A percentile compares a stretch with the other conserved stretches of the same genome.
Conservation (phyloP, 1,140 invertebrate genomes). For the Epicauta chinensis region DNA sequence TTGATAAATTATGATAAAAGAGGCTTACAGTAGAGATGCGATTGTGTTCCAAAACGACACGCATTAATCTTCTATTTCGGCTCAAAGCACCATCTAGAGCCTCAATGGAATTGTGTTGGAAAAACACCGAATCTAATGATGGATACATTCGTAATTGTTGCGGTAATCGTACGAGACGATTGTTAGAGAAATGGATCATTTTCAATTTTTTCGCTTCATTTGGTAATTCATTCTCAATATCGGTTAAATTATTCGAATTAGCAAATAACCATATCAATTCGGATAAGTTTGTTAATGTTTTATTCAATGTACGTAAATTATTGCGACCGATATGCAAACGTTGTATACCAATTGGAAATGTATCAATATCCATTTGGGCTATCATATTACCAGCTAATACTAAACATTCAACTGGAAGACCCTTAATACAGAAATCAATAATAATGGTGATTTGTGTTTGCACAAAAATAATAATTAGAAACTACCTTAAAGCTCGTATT, state of each 20-base stretch:
- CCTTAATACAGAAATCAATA: background rate
- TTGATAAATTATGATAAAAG: background rate
- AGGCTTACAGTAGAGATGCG: constrained; percentile 61
- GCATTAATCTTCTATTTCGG: constrained; percentile 56
- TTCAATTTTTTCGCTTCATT: constrained; percentile 55
- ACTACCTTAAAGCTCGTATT: constrained; percentile 56
- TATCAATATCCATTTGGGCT: constrained; percentile 32
- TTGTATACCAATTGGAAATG: constrained; percentile 50
- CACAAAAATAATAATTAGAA: background rate
- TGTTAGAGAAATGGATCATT: constrained; percentile 64
- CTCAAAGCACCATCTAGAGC: constrained; percentile 62
- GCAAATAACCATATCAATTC: constrained; percentile 70
- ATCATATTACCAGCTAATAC: constrained; percentile 66
- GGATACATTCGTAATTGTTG: constrained; percentile 59
- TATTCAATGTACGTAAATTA: constrained; percentile 63
- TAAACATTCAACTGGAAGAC: constrained; percentile 57
- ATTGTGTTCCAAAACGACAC: constrained; percentile 63
- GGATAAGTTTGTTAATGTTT: constrained; percentile 60
- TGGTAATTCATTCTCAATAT: constrained; percentile 68
- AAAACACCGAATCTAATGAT: constrained; percentile 59
- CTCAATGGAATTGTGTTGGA: constrained; percentile 63
- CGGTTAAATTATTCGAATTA: constrained; percentile 65
- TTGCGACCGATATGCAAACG: constrained; percentile 68
- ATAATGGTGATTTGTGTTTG: background rate
- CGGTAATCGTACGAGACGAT: constrained; percentile 61